Conservation (phyloP, 2,113 vertebrate genomes). For the Megaceryle torquata region DNA sequence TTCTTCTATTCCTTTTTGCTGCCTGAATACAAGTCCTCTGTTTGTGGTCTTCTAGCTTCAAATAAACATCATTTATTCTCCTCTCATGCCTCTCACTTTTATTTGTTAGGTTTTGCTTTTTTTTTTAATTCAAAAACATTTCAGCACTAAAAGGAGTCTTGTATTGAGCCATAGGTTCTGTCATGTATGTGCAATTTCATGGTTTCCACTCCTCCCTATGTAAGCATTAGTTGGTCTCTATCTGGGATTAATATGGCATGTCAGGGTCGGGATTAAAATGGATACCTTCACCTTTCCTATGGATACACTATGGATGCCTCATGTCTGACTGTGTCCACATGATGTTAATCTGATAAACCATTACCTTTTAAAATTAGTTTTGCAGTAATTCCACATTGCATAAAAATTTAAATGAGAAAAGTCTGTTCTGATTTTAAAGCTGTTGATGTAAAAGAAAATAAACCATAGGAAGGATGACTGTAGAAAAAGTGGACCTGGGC, state of each 20-base stretch:
- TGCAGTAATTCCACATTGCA: background rate
- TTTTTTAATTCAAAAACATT: background rate
- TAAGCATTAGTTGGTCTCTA: background rate
- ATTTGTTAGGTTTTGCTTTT: background rate
- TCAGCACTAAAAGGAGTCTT: background rate
- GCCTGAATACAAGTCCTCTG: background rate
- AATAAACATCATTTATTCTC: background rate
- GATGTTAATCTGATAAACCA: background rate
- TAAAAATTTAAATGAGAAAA: slow-evolving; percentile 12
- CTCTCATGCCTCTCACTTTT: background rate
- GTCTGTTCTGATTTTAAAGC: background rate
- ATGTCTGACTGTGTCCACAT: background rate
- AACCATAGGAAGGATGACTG: background rate
- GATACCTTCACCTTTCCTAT: background rate
- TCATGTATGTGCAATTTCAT: background rate
- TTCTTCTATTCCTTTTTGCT: background rate
- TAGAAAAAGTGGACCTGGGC: background rate
- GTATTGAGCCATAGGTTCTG: background rate
- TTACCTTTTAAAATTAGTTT: slow-evolving; percentile 1
- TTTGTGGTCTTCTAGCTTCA: background rate
- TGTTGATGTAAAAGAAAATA: background rate
- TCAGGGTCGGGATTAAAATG: background rate
- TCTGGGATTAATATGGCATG: background rate
- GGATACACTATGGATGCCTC: background rate
- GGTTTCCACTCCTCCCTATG: background rate